Base-by-base conservation (phyloP, 2,797 vertebrate genomes). In the Tragopan temminckii region DNA sequence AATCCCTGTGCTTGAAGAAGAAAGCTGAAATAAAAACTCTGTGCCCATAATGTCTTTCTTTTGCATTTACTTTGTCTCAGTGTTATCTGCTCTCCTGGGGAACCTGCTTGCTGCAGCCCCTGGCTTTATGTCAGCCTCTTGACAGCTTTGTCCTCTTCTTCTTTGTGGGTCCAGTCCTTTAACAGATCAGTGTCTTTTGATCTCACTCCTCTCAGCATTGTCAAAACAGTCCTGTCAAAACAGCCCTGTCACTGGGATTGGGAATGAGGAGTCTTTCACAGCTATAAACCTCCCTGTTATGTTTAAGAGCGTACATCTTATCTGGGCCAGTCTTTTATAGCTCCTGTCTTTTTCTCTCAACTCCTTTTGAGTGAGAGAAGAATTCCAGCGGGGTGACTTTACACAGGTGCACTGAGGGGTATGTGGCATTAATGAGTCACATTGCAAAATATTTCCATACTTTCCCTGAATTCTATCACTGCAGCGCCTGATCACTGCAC, bases 201-300 rank as follows among this genome's bases (percentile, higher is more conserved):
- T 96, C 85, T 93, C 46, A 1, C 45, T 82, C 35, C 58, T 80
- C 89, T 91, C 93, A 84, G 70, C 43, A 0, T 57, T 74, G 81
- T 90, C 92, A 82, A 82, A 96, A 92, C 92, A 93, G 75, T 53
- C 68, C 29, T 94, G 84, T 93, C 94, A 92, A 85, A 96, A 75
- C 89, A 94, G 5, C 19, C 33, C 87, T 72, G 85, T 74, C 88
- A 59, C 59, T 31, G 68, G 89, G 75, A 38, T 9, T 48, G 84
- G 69, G 77, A 69, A 27, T 7, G 61, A 88, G 52, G 38, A 90
- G 70, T 24, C 83, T 78, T 70, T 84, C 80, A 46, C 42, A 52
- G 91, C 6, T 3, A 40, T 6, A 76, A 48, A 88, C 46, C 55
- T 84, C 55, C 27, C 76, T 31, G 36, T 62, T 68, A 17, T 0